Evolutionary conservation across 2,888 invertebrate genomes (phyloP).

Genomic region (Conistra vaccinii): DNA sequence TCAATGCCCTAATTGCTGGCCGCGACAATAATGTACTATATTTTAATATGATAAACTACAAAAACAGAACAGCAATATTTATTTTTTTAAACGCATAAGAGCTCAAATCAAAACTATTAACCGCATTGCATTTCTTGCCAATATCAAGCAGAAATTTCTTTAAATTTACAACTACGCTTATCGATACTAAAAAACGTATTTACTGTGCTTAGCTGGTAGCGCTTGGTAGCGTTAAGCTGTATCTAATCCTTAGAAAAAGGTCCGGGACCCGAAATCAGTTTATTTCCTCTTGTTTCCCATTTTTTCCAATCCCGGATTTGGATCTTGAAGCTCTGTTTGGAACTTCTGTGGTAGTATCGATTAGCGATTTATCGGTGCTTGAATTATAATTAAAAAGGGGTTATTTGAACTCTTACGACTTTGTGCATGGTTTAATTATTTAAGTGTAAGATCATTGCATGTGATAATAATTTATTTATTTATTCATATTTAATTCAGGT

Average conservation of each 20-base stretch:
- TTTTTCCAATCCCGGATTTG: constrained; percentile 46
- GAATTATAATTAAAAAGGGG: background rate
- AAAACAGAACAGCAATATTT: no score
- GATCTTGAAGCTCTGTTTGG: constrained; percentile 21
- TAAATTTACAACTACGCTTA: constrained; percentile 41
- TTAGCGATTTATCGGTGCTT: constrained; percentile 19
- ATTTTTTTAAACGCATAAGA: background rate
- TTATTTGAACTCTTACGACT: no score
- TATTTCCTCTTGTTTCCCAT: constrained; percentile 52
- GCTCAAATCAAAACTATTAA: constrained; percentile 30
- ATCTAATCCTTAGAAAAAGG: constrained; percentile 54
- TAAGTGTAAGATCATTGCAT: no score
- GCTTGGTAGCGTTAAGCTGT: constrained; percentile 38
- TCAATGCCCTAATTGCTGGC: no score
- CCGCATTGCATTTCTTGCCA: constrained; percentile 21
- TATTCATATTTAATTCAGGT: no score
- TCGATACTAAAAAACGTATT: constrained; percentile 44
- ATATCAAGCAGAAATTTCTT: constrained; percentile 25
- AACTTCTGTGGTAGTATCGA: constrained; percentile 27
- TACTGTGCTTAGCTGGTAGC: constrained; percentile 18
- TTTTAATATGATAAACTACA: no score
- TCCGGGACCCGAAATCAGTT: constrained; percentile 44
- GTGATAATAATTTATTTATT: no score
- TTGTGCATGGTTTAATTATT: no score
- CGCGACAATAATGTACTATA: no score